Percentiles rank a stretch among this genome's conserved stretches.
Conservation (phyloP, 1,140 invertebrate species). For the Pseudobourletiella spinata region DNA sequence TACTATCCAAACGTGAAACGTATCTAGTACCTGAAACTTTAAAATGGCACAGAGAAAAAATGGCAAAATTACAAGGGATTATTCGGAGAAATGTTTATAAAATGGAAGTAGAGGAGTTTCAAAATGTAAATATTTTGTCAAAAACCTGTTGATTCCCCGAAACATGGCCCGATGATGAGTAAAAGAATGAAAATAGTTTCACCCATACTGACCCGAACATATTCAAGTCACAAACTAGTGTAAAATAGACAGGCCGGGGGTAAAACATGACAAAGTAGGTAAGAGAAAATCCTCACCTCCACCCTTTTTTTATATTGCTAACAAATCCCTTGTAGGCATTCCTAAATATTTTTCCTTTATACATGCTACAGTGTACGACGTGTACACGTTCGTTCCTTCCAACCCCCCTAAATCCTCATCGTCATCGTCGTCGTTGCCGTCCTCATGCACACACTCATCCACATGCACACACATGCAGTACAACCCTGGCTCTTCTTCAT, state of each 20-base stretch:
- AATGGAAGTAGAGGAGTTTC: background rate
- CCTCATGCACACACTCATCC: no score
- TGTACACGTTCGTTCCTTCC: background rate
- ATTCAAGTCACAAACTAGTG: conserved; percentile 12
- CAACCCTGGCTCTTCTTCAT: no score
- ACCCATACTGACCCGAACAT: conserved; percentile 12
- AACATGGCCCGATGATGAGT: conserved; percentile 5
- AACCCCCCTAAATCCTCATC: no score
- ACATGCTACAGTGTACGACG: background rate
- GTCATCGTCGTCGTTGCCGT: no score
- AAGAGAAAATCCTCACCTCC: conserved; percentile 9
- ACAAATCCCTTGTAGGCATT: background rate
- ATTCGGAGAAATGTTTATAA: background rate
- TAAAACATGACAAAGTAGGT: conserved; percentile 12
- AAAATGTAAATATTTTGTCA: background rate
- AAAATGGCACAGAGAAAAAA: background rate
- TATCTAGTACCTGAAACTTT: conserved; percentile 8
- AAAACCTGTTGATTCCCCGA: conserved; percentile 14
- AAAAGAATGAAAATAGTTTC: conserved; percentile 5
- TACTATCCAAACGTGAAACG: conserved; percentile 9
- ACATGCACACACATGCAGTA: no score
- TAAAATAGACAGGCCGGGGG: background rate
- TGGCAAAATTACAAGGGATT: background rate
- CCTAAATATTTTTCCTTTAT: background rate
- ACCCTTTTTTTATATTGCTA: conserved; percentile 1